These are phyloP conservation scores for Orcinus orca DNA, from an alignment of 2,113 vertebrate genomes.

Conservation along the genomic window DNA sequence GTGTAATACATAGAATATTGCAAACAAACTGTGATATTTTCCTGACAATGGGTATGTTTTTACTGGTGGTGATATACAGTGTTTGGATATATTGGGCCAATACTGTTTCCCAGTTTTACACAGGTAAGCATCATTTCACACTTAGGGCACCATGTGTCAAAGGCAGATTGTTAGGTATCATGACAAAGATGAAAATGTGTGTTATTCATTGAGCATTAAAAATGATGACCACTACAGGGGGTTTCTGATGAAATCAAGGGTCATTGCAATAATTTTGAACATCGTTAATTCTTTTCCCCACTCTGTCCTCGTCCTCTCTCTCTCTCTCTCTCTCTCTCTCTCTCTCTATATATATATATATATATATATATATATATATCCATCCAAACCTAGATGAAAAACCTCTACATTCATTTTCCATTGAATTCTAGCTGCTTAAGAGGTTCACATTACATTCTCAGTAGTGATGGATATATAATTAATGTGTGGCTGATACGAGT, in stretches of 20 bases:
- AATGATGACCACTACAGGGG: not conserved
- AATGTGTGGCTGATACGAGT: not conserved
- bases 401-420: not conserved
- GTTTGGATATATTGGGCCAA: not conserved
- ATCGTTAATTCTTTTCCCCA: not conserved
- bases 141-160: not conserved
- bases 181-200: not conserved
- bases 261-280: not conserved
- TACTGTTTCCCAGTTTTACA: not conserved
- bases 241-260: not conserved
- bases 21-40: not conserved
- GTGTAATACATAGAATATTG: not conserved
- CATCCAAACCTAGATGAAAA: not conserved
- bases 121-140: not conserved
- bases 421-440: not conserved
- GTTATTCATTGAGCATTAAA: slow-evolving; percentile 19
- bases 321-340: not conserved
- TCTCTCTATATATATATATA: not conserved
- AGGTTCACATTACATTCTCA: not conserved
- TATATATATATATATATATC: not conserved
- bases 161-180: not conserved
- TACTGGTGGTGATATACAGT: not conserved
- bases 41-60: not conserved
- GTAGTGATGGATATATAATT: not conserved
- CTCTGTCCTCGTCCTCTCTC: not conserved